A percentile compares a stretch with the other conserved stretches of the same genome.
Evolutionary conservation across 1,140 invertebrate genomes (phyloP).

Genomic region (Oscheius sp.): DNA sequence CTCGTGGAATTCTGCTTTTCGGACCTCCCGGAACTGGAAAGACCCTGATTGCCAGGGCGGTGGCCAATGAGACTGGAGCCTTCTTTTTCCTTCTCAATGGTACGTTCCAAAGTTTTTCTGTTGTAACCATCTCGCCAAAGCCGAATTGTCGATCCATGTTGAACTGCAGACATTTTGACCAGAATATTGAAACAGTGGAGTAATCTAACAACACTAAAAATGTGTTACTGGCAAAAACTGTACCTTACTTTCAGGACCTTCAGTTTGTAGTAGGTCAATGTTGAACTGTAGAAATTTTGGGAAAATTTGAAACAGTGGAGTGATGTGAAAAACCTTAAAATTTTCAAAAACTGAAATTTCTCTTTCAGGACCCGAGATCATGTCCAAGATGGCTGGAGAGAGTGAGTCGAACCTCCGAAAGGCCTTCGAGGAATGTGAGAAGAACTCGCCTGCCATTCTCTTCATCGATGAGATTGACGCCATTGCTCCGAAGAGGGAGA

Average conservation of each 20-base stretch:
- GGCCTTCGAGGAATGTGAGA: slow-evolving; percentile 98
- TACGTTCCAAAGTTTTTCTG: slow-evolving; percentile 55
- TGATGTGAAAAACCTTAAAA: not conserved
- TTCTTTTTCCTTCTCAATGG: slow-evolving; percentile 99
- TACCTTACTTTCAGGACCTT: not conserved
- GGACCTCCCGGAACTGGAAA: slow-evolving; percentile 93
- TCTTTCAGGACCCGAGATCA: slow-evolving; percentile 84
- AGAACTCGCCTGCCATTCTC: slow-evolving; percentile 96
- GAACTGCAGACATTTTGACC: too few species aligned
- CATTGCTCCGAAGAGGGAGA: slow-evolving; percentile 98
- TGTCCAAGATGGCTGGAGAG: slow-evolving; percentile 98
- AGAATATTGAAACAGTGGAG: too few species aligned
- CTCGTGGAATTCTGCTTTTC: slow-evolving; percentile 89
- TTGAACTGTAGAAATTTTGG: not conserved
- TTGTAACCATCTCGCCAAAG: too few species aligned
- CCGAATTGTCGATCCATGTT: too few species aligned
- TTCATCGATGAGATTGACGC: slow-evolving; percentile 99
- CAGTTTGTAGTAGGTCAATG: not conserved
- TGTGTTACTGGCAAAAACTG: not conserved
- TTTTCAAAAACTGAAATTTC: too few species aligned
- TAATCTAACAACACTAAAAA: too few species aligned
- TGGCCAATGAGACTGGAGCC: slow-evolving; percentile 97
- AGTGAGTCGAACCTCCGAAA: slow-evolving; percentile 93
- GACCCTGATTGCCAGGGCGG: slow-evolving; percentile 93
- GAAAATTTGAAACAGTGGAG: too few species aligned